Evolutionary conservation across 2,113 vertebrate species (phyloP).

Genomic region (Hypomesus transpacificus): DNA sequence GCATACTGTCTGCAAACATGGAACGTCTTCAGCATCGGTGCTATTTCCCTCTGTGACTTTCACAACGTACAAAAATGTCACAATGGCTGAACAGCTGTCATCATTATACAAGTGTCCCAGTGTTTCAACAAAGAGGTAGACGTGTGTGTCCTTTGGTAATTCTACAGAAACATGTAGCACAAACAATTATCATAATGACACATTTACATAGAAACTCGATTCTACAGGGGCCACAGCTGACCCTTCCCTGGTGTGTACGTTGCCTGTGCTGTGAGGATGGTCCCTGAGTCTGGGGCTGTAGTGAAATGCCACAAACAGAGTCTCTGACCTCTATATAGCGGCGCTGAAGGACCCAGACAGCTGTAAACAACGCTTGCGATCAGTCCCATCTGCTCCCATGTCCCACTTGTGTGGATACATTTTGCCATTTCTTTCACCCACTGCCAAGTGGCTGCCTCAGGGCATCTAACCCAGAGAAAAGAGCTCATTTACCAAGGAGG

Average conservation of each 20-base stretch:
- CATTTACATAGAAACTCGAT: constrained; percentile 6
- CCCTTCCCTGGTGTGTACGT: constrained; percentile 24
- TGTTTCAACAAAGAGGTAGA: too few species aligned
- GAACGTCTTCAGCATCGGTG: too few species aligned
- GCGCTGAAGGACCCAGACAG: constrained; percentile 70
- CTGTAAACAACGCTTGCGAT: constrained; percentile 78
- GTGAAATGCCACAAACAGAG: constrained; percentile 59
- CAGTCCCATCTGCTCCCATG: constrained; percentile 76
- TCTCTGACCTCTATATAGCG: constrained; percentile 68
- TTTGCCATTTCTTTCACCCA: constrained; percentile 75
- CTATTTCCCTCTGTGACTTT: too few species aligned
- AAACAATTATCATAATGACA: neutral
- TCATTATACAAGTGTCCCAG: neutral
- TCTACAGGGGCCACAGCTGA: neutral
- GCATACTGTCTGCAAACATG: too few species aligned
- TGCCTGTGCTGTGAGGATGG: constrained; percentile 28
- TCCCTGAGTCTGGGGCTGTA: constrained; percentile 33
- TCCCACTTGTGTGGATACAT: constrained; percentile 76
- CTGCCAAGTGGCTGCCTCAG: constrained; percentile 75
- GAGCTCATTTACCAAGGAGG: constrained; percentile 73
- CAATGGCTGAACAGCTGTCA: neutral
- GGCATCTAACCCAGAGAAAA: constrained; percentile 80
- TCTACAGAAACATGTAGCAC: neutral
- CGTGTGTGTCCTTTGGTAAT: too few species aligned
- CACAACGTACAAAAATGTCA: too few species aligned